Percentiles rank a stretch among this genome's conserved stretches.
Evolutionary conservation across 1,140 invertebrate species (phyloP).

Genomic region (Anthonomus grandis): DNA sequence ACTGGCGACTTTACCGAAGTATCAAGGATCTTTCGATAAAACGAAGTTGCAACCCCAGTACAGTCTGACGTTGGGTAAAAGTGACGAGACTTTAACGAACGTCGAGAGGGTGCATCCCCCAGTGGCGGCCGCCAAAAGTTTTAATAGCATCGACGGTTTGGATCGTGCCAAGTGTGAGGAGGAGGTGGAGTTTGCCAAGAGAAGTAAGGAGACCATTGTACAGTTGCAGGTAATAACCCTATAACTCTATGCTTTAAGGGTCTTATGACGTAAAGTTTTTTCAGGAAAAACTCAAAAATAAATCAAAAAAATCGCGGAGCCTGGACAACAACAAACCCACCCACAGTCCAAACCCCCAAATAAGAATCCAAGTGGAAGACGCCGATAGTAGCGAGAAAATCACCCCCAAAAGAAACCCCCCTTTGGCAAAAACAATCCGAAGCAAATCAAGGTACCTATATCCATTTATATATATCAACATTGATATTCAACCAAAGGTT

Average conservation of each 20-base stretch:
- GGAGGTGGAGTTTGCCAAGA: constrained; percentile 43
- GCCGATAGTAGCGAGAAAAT: constrained; percentile 31
- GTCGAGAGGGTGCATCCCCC: constrained; percentile 25
- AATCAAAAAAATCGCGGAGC: constrained; percentile 15
- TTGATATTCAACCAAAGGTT: not conserved
- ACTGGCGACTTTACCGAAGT: constrained; percentile 50
- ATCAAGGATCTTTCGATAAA: constrained; percentile 44
- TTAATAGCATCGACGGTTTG: constrained; percentile 29
- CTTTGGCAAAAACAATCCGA: constrained; percentile 16
- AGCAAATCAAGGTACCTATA: constrained; percentile 28
- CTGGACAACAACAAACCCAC: constrained; percentile 29
- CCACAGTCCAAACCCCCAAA: constrained; percentile 42
- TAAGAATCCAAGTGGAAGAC: constrained; percentile 47
- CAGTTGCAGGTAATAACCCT: constrained; percentile 36
- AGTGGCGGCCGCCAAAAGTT: constrained; percentile 29
- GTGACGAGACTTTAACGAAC: constrained; percentile 42
- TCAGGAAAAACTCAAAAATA: constrained; percentile 9
- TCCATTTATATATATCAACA: not conserved
- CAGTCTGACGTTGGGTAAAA: constrained; percentile 43
- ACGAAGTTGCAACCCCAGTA: constrained; percentile 42
- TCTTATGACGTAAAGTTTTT: not conserved
- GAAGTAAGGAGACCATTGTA: constrained; percentile 41
- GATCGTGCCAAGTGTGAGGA: constrained; percentile 39
- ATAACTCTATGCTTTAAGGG: not conserved
- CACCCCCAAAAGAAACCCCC: constrained; percentile 15